These are phyloP conservation scores for Coenonympha glycerion DNA, from an alignment of 2,888 invertebrate species.

Conservation along the genomic window DNA sequence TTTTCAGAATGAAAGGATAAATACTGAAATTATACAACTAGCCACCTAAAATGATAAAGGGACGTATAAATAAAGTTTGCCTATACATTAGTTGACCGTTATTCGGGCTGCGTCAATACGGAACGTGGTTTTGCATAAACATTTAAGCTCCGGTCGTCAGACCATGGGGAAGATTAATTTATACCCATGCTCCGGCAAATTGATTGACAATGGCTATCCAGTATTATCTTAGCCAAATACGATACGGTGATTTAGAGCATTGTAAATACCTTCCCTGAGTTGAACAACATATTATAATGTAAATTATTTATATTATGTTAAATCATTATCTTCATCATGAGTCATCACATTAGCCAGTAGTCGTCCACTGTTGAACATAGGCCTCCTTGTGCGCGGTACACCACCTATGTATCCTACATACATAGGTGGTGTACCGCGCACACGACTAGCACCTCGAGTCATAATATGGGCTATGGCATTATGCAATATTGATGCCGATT, in stretches of 20 bases:
- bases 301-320: no score
- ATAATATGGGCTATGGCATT: no score
- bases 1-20: no score
- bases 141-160: constrained; percentile 36
- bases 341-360: no score
- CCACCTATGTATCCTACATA: no score
- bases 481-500: no score
- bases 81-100: constrained; percentile 23
- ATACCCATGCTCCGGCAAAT: constrained; percentile 22
- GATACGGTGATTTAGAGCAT: constrained; percentile 14
- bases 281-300: no score
- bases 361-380: no score
- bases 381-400: no score
- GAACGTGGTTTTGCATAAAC: constrained; percentile 50
- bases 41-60: constrained; percentile 15
- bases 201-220: constrained; percentile 27
- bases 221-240: constrained; percentile 21
- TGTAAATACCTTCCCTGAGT: not conserved
- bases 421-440: no score
- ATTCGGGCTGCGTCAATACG: constrained; percentile 25
- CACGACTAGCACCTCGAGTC: no score
- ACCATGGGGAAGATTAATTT: constrained; percentile 28
- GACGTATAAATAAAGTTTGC: constrained; percentile 17
- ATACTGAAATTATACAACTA: constrained; percentile 9
- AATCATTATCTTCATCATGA: not conserved